Conservation (phyloP, 2,113 vertebrate species). For the Egretta garzetta region DNA sequence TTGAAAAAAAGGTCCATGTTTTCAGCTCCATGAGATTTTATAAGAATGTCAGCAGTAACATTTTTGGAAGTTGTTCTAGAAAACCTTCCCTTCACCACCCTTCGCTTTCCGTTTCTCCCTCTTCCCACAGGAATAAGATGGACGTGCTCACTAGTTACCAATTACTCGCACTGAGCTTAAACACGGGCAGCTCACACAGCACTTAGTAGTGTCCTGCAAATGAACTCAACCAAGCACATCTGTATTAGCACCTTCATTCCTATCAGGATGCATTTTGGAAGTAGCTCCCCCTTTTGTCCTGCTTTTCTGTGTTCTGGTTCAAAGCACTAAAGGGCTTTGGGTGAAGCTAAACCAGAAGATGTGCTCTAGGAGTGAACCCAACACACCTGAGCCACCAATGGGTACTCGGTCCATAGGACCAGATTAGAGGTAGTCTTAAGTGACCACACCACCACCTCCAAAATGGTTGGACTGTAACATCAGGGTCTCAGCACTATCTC, state of each 20-base stretch:
- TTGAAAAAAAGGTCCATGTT: not conserved
- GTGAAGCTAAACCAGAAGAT: not conserved
- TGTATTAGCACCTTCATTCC: not conserved
- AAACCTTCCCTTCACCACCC: not conserved
- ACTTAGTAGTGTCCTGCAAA: no score
- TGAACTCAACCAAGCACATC: not conserved
- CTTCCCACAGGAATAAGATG: not conserved
- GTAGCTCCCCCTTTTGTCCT: not conserved
- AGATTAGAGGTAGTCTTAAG: no score
- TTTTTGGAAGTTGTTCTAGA: not conserved
- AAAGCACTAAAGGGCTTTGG: not conserved
- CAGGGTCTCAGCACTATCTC: not conserved
- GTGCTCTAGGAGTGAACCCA: not conserved
- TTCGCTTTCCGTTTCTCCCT: not conserved
- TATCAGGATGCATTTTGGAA: not conserved
- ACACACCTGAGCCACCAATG: not conserved
- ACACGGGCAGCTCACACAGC: not conserved
- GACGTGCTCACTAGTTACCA: not conserved
- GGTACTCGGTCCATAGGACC: not conserved
- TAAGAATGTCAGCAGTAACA: not conserved
- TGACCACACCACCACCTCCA: not conserved
- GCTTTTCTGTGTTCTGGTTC: not conserved
- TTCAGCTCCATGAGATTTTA: not conserved
- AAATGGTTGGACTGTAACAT: not conserved
- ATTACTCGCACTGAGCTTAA: not conserved